Conservation (phyloP, 2,797 vertebrate genomes). For the Megaceryle alcyon region DNA sequence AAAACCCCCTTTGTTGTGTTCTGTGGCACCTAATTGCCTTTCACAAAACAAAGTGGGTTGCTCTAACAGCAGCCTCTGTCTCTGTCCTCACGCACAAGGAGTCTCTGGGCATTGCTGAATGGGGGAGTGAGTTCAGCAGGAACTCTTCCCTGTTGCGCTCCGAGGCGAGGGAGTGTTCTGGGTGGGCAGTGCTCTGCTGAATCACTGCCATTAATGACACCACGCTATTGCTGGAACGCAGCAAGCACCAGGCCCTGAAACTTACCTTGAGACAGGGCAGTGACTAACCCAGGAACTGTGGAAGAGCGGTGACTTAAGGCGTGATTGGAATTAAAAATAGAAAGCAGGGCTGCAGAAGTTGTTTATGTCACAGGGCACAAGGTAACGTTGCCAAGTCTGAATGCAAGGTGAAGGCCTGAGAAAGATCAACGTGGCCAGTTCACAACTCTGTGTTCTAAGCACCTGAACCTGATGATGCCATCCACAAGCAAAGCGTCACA, state of each 20-base stretch:
- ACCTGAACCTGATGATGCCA: rapidly evolving
- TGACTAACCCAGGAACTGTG: neutral
- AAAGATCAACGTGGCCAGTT: rapidly evolving
- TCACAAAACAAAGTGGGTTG: neutral
- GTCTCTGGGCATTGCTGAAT: rapidly evolving
- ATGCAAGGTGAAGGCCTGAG: neutral
- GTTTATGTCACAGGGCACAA: neutral
- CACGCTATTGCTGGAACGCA: neutral
- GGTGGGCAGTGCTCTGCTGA: neutral
- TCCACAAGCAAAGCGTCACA: neutral
- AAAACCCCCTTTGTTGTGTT: neutral
- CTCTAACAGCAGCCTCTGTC: neutral
- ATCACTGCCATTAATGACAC: neutral
- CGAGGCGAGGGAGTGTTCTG: neutral
- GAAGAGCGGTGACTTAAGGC: neutral
- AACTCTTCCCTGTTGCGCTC: neutral
- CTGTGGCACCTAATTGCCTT: neutral
- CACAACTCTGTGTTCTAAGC: rapidly evolving
- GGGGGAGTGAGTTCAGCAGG: neutral
- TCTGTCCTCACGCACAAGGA: neutral
- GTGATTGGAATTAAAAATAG: neutral
- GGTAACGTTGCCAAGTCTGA: neutral
- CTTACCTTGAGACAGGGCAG: neutral
- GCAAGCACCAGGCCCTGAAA: neutral
- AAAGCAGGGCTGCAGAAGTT: neutral